Base-by-base conservation (phyloP, 2,113 vertebrate genomes). In the Neodontobutis hainanensis region DNA sequence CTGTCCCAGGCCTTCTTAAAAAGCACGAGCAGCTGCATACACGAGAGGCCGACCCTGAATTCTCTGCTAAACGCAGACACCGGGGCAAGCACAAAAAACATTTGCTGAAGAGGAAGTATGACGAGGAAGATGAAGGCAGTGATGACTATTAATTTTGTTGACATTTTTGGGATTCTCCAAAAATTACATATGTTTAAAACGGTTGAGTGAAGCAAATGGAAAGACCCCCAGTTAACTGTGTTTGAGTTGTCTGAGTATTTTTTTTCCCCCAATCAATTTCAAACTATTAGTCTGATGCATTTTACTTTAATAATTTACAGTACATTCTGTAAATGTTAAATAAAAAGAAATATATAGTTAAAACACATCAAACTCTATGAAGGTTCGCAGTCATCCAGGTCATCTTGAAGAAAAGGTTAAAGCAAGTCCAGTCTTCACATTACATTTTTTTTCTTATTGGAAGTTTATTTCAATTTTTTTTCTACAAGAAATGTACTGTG, bases 41-140 rank as follows among this genome's bases (percentile, higher is more conserved):
- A 0, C 70, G 86, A 56, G 88, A 91, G 0, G 76, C 80, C 0
- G 74, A 86, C 53, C 77, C 88, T 0, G 89, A 89, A 16, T 87
- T 84, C 11, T 5, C 86, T 0, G 68, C 59, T 0, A 91, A 89
- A 40, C 85, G 85, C 36, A 73, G 79, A 42, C 78, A 84, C 81
- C 61, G 84, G 55, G 72, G 70, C 0, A 91, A 91, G 61, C 86
- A 84, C 65, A 90, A 90, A 78, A 88, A 89, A 61, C 86, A 77
- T 53, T 68, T 81, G 5, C 70, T 82, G 32, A 90, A 89, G 76
- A 88, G 78, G 63, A 88, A 89, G 68, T 89, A 82, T 10, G 88
- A 91, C 0, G 86, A 91, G 15, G 89, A 88, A 50, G 89, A 88
- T 0, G 88, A 89, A 48, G 86, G 61, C 8, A 89, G 85, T 3